phyloP scores from a whole-genome alignment of 2,113 vertebrate genomes.

The Elaphurus davidianus region DNA sequence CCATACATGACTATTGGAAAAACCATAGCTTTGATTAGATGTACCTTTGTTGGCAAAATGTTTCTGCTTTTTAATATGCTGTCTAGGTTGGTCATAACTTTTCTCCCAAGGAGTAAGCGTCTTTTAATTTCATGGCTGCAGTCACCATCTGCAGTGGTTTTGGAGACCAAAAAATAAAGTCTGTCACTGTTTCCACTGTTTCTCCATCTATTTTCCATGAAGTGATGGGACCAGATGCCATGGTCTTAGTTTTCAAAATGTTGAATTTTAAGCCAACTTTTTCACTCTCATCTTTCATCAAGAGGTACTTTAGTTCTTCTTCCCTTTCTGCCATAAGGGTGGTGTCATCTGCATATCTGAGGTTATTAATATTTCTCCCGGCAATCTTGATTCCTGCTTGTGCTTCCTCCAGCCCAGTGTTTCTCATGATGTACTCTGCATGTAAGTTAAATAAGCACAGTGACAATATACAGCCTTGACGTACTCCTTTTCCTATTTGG shows the following conservation, averaged over 20 bases:
- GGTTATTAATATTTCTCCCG: background rate
- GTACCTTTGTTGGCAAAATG: no score
- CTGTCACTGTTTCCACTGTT: background rate
- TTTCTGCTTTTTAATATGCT: no score
- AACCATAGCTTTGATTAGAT: no score
- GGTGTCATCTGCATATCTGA: background rate
- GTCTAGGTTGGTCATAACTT: background rate
- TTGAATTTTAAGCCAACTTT: background rate
- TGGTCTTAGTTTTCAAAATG: background rate
- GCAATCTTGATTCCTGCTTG: background rate
- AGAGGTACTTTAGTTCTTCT: background rate
- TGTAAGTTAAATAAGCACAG: background rate
- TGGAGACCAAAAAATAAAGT: fast-evolving
- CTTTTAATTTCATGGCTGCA: background rate
- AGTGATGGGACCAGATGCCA: background rate
- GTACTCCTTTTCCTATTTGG: background rate
- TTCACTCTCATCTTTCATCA: background rate
- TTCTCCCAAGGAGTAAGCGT: background rate
- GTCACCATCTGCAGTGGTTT: background rate
- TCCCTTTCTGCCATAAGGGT: background rate
- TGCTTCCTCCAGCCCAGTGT: background rate
- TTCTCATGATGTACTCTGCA: background rate
- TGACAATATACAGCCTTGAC: background rate
- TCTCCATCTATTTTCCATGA: background rate
- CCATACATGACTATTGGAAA: no score